Conservation (phyloP, 2,113 vertebrate genomes). For the Trogon melanurus region DNA sequence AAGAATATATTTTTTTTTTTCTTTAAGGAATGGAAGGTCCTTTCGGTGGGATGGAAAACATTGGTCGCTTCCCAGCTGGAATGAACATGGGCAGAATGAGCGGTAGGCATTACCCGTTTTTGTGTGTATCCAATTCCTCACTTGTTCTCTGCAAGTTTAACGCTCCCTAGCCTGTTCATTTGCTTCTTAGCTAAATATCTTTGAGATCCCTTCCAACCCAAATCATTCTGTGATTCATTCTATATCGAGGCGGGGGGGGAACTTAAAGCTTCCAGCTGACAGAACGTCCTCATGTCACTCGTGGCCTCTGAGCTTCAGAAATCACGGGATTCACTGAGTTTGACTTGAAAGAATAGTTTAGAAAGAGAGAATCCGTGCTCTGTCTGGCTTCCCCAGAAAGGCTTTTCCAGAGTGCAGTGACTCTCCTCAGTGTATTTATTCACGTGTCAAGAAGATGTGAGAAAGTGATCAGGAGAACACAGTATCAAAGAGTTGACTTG, state of each 20-base stretch:
- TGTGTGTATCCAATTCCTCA: not conserved
- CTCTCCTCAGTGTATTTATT: not conserved
- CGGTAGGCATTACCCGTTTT: conserved; percentile 64
- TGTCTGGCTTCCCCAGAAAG: not conserved
- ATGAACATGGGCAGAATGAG: conserved; percentile 92
- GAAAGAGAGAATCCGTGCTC: not conserved
- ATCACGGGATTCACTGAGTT: not conserved
- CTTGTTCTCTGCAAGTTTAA: not conserved
- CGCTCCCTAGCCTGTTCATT: not conserved
- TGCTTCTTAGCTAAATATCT: not conserved
- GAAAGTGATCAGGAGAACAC: not conserved
- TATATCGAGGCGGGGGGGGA: too few species aligned
- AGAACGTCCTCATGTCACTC: not conserved
- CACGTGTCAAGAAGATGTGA: not conserved
- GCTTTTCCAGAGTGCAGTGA: not conserved
- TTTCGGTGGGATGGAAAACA: conserved; percentile 84
- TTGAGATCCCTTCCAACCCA: too few species aligned
- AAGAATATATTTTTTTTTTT: not conserved
- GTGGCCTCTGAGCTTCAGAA: not conserved
- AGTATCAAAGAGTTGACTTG: not conserved
- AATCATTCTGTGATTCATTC: too few species aligned
- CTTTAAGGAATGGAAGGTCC: conserved; percentile 92
- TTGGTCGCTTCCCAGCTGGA: conserved; percentile 92
- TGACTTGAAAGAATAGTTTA: not conserved
- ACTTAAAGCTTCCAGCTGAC: not conserved